Percentiles rank a stretch among this genome's conserved stretches.
These are phyloP conservation scores for Cerastis leucographa DNA, from an alignment of 2,888 invertebrate genomes.

Conservation along the genomic window DNA sequence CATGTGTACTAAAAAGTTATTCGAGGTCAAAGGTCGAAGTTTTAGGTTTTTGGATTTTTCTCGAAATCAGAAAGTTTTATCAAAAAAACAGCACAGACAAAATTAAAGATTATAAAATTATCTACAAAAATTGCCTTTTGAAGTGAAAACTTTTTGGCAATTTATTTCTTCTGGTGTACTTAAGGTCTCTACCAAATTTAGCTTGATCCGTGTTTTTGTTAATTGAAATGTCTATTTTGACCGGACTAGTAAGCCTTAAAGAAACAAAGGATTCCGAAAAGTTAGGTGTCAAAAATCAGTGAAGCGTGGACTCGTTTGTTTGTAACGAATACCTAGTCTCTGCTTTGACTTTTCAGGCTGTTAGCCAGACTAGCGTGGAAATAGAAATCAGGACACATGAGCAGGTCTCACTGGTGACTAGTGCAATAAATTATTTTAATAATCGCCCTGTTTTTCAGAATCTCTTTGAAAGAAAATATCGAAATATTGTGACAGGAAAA, in stretches of 20 bases:
- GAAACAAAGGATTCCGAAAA: not conserved
- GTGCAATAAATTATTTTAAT: conserved; percentile 54
- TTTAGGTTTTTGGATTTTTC: too few species aligned
- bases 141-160: too few species aligned
- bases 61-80: too few species aligned
- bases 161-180: too few species aligned
- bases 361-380: conserved; percentile 29
- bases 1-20: too few species aligned
- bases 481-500: conserved; percentile 53
- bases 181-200: too few species aligned
- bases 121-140: too few species aligned
- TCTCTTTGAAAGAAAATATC: conserved; percentile 28
- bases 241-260: not conserved
- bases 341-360: conserved; percentile 23
- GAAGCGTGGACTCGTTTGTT: not conserved
- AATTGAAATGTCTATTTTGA: too few species aligned
- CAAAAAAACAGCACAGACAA: too few species aligned
- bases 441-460: conserved; percentile 45
- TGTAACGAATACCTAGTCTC: conserved; percentile 3
- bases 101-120: too few species aligned
- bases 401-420: conserved; percentile 27
- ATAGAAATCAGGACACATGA: conserved; percentile 57
- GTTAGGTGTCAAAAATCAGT: not conserved
- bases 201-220: too few species aligned
- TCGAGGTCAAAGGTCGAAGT: too few species aligned